A percentile compares a stretch with the other conserved stretches of the same genome.
phyloP scores from a whole-genome alignment of 2,888 invertebrate species.

The Xiphydria camelus region DNA sequence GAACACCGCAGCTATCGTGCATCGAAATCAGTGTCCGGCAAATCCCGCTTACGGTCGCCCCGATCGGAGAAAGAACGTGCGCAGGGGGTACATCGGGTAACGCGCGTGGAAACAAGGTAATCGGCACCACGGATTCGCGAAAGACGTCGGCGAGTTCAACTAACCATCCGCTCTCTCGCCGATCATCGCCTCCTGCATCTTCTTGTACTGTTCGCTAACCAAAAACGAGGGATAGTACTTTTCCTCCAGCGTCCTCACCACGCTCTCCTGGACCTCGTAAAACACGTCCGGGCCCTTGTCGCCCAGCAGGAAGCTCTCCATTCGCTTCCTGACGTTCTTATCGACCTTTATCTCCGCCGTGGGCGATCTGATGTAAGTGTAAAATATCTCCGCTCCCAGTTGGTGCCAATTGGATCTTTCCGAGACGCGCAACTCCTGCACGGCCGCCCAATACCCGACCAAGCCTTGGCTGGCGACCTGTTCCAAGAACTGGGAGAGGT shows the following conservation, averaged over 20 bases:
- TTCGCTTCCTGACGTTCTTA: constrained; percentile 77
- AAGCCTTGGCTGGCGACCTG: constrained; percentile 82
- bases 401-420: constrained; percentile 81
- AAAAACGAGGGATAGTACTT: constrained; percentile 89
- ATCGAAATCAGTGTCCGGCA: no score
- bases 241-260: constrained; percentile 79
- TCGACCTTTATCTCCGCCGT: constrained; percentile 82
- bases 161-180: constrained; percentile 62
- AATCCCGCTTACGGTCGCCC: no score
- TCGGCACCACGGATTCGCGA: no score
- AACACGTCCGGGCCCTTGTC: constrained; percentile 88
- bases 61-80: no score
- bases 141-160: no score
- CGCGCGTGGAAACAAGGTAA: no score
- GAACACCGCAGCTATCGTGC: no score
- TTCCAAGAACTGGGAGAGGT: constrained; percentile 79
- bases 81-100: no score
- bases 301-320: constrained; percentile 86
- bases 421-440: constrained; percentile 80
- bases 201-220: constrained; percentile 82
- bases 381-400: constrained; percentile 88
- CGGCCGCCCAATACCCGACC: constrained; percentile 84
- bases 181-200: constrained; percentile 69
- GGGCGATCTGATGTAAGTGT: constrained; percentile 82
- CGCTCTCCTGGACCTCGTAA: constrained; percentile 81